These are phyloP conservation scores for Euphonia xanthogaster DNA, from an alignment of 2,797 vertebrate genomes.

Conservation along the genomic window DNA sequence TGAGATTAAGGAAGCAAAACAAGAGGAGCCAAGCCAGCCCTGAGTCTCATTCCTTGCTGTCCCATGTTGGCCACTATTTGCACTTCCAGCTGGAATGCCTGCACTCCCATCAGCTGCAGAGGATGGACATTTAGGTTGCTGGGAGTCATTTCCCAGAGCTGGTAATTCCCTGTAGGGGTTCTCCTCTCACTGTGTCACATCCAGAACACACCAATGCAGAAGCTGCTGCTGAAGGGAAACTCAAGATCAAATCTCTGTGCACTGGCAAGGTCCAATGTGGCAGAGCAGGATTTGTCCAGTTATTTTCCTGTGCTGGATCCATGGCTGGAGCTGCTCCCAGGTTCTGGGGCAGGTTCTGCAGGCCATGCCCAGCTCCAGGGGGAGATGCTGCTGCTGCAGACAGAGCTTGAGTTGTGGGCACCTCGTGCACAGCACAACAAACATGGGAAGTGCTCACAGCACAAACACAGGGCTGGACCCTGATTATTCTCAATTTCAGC, in stretches of 20 bases:
- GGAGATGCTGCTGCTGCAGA: neutral
- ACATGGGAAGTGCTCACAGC: neutral
- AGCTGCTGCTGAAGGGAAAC: neutral
- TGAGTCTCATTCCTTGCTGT: neutral
- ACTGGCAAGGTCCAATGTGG: accelerated
- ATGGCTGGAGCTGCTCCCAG: accelerated
- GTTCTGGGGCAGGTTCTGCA: neutral
- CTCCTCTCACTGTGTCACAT: neutral
- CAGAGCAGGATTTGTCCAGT: accelerated
- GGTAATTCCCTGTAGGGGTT: neutral
- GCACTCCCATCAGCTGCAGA: neutral
- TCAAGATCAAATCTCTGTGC: neutral
- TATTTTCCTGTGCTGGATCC: neutral
- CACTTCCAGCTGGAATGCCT: neutral
- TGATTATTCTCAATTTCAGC: neutral
- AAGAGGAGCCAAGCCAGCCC: neutral
- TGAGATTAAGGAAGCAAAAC: neutral
- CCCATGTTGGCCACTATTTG: accelerated
- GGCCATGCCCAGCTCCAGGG: neutral
- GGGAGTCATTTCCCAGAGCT: accelerated
- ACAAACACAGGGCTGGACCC: neutral
- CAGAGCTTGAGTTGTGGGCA: neutral
- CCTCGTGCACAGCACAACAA: too few species aligned
- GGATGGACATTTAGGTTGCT: accelerated
- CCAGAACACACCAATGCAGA: neutral